Evolutionary conservation across 2,888 invertebrate species (phyloP).

Genomic region (Agrotis ipsilon): DNA sequence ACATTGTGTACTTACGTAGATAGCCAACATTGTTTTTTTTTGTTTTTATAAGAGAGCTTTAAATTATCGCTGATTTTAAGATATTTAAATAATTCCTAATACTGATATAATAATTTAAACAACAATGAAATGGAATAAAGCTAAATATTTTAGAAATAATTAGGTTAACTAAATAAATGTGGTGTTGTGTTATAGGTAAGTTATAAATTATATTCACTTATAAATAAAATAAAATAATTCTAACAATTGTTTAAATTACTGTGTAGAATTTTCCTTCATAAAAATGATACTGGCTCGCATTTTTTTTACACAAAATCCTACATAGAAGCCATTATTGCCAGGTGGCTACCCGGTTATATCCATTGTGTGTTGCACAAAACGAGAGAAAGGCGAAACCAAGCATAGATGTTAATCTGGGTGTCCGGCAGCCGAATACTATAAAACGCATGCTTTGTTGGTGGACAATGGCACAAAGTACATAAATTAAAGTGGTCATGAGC

Average conservation of each 20-base stretch:
- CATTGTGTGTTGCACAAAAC: conserved; percentile 89
- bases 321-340: conserved; percentile 82
- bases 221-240: conserved; percentile 8
- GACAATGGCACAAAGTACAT: conserved; percentile 90
- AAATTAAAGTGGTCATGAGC: conserved; percentile 90
- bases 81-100: too few species aligned
- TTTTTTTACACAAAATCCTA: conserved; percentile 72
- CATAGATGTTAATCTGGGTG: conserved; percentile 90
- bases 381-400: conserved; percentile 86
- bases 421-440: conserved; percentile 89
- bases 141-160: conserved; percentile 9
- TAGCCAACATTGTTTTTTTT: not conserved
- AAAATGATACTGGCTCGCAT: conserved; percentile 13
- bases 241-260: conserved; percentile 6
- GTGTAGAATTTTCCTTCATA: conserved; percentile 3
- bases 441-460: conserved; percentile 76
- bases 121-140: conserved; percentile 1
- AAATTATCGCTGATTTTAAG: too few species aligned
- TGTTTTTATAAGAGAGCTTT: not conserved
- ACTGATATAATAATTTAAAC: not conserved
- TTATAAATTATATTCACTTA: conserved; percentile 34
- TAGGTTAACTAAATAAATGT: not conserved
- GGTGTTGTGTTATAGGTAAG: not conserved
- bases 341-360: conserved; percentile 84
- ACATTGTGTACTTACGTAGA: not conserved